Evolutionary conservation across 2,113 vertebrate genomes (phyloP), one percentile per base, ranked within the genome.

Genomic region (Notarius quadriscutis): DNA sequence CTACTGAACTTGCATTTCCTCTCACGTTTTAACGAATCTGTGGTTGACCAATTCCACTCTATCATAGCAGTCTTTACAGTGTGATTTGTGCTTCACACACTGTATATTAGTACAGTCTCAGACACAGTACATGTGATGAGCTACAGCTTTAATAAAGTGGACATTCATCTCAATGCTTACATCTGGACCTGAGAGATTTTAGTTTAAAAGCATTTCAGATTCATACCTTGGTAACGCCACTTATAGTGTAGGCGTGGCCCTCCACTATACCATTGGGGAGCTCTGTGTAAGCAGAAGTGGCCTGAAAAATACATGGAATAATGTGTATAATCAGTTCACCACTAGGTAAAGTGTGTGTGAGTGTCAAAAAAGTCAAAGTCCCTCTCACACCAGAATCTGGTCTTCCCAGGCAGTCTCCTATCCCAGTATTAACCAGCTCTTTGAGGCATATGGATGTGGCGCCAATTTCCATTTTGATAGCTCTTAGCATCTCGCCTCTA

Each of bases 221-320:
- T 60, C 25, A 89, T 89, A 97, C 97, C 95, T 96, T 92, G 89
- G 92, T 93, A 86, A 97, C 92, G 10, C 95, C 95, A 0, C 96
- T 97, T 74, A 98, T 88, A 7, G 96, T 93, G 86, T 96, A 97
- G 58, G 96, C 96, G 81, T 97, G 96, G 5, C 96, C 95, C 17
- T 93, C 86, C 82, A 97, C 96, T 90, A 97, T 57, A 51, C 97
- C 95, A 50, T 94, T 96, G 9, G 92, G 80, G 25, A 93, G 75
- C 7, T 89, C 88, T 0, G 83, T 92, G 15, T 94, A 93, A 22
- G 55, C 89, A 48, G 90, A 67, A n/a, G 92, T 93, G 11, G 91
- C 87, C 94, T 95, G 65, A 89, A 22, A 30, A 87, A 27, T n/a
- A 48, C 10, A 80, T n/a, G 20, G 2, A 60, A 7, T 48, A 48